phyloP scores from a whole-genome alignment of 2,797 vertebrate species.

The Cuniculus paca region DNA sequence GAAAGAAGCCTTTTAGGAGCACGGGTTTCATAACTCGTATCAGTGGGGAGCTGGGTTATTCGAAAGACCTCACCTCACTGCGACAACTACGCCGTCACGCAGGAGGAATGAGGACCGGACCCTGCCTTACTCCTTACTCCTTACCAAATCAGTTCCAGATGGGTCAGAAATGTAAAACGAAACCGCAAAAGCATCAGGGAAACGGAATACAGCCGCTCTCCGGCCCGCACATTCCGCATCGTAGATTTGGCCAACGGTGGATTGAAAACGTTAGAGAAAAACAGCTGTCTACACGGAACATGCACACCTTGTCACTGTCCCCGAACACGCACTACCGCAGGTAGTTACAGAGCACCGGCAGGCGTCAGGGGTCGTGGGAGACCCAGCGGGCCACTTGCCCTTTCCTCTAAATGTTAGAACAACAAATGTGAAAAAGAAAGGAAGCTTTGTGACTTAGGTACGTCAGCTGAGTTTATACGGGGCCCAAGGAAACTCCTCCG shows the following conservation, averaged over 20 bases:
- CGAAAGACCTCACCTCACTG: slow-evolving; percentile 43
- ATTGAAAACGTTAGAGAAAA: background rate
- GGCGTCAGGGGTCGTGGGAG: background rate
- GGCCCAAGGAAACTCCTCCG: background rate
- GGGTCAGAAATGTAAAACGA: slow-evolving; percentile 16
- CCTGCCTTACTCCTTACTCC: background rate
- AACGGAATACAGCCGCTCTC: background rate
- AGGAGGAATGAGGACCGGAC: slow-evolving; percentile 11
- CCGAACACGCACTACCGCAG: background rate
- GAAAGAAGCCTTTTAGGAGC: background rate
- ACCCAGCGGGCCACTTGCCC: background rate
- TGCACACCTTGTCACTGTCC: background rate
- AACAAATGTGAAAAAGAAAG: background rate
- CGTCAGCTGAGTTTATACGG: background rate
- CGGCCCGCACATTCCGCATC: background rate
- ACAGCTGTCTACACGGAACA: background rate
- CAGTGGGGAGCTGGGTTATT: background rate
- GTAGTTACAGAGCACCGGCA: background rate
- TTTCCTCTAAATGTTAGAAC: background rate
- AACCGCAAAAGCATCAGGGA: slow-evolving; percentile 10
- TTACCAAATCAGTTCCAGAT: slow-evolving; percentile 55
- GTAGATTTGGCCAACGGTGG: background rate
- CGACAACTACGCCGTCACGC: background rate
- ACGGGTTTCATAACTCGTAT: background rate
- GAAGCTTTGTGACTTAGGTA: background rate